Evolutionary conservation across 1,140 invertebrate genomes (phyloP).

Genomic region (Apis dorsata): DNA sequence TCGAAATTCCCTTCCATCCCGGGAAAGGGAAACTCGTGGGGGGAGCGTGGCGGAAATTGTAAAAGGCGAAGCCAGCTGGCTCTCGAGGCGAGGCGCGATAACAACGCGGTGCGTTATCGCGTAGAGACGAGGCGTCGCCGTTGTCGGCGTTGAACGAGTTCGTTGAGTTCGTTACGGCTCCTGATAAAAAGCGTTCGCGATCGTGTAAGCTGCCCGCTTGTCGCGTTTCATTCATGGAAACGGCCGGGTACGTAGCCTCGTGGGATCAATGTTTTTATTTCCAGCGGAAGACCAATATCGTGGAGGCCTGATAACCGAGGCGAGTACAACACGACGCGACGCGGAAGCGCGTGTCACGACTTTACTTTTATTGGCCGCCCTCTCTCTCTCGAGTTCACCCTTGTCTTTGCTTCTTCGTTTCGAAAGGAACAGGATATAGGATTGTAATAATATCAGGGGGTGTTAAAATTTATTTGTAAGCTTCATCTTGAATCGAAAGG

Average conservation of each 20-base stretch:
- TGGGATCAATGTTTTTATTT: slow-evolving; percentile 54
- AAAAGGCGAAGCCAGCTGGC: slow-evolving; percentile 52
- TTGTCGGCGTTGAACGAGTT: slow-evolving; percentile 36
- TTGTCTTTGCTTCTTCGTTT: too few relatives aligned
- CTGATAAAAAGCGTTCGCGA: slow-evolving; percentile 48
- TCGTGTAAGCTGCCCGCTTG: slow-evolving; percentile 50
- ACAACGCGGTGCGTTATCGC: slow-evolving; percentile 47
- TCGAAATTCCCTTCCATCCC: neutral
- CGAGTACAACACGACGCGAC: slow-evolving; percentile 14
- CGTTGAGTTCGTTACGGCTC: slow-evolving; percentile 49
- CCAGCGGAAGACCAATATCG: slow-evolving; percentile 60
- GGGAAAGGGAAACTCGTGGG: neutral
- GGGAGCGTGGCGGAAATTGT: slow-evolving; percentile 41
- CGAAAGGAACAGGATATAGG: too few relatives aligned
- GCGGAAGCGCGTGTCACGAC: slow-evolving; percentile 17
- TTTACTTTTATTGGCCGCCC: slow-evolving; percentile 1
- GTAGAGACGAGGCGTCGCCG: slow-evolving; percentile 34
- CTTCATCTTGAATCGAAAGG: too few relatives aligned
- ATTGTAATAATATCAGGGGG: too few relatives aligned
- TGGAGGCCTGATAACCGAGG: slow-evolving; percentile 45
- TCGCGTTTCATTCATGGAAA: slow-evolving; percentile 65
- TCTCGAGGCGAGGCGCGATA: slow-evolving; percentile 53
- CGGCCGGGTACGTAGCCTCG: slow-evolving; percentile 6
- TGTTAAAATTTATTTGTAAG: too few relatives aligned
- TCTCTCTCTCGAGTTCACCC: neutral